A percentile compares a stretch with the other conserved stretches of the same genome.
phyloP scores from a whole-genome alignment of 1,140 invertebrate genomes.

The Octopus bimaculoides region DNA sequence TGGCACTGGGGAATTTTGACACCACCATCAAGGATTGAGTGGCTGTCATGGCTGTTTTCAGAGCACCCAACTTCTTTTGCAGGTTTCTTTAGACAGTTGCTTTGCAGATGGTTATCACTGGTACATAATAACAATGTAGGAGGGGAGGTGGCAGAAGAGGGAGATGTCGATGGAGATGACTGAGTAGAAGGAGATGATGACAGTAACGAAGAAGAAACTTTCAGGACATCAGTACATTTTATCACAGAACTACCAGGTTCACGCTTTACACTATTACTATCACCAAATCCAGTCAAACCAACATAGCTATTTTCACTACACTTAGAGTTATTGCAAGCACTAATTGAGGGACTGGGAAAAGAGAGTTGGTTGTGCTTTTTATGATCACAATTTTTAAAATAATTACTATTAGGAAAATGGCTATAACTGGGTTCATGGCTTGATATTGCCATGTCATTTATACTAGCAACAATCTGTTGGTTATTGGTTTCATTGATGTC shows the following conservation, averaged over 20 bases:
- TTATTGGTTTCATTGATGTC: neutral
- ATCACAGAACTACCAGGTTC: constrained; percentile 6
- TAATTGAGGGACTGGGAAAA: neutral
- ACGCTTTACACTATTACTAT: neutral
- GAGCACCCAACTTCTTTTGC: too few species aligned
- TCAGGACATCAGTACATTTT: neutral
- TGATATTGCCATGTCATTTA: neutral
- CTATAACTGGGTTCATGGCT: neutral
- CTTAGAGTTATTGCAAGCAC: too few species aligned
- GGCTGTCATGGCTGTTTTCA: too few species aligned
- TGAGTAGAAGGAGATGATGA: neutral
- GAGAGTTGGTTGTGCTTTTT: neutral
- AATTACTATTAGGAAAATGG: neutral
- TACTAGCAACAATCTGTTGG: neutral
- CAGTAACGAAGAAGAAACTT: neutral
- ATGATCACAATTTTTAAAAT: constrained; percentile 6
- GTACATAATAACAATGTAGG: neutral
- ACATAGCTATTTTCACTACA: too few species aligned
- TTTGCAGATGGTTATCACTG: neutral
- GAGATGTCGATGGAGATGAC: neutral
- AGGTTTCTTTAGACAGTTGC: neutral
- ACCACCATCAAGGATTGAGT: too few species aligned
- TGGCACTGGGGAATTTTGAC: too few species aligned
- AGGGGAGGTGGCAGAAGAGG: neutral
- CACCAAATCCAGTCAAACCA: neutral